phyloP scores from a whole-genome alignment of 35 echinoderm and acorn worm species.

The Eucidaris tribuloides region DNA sequence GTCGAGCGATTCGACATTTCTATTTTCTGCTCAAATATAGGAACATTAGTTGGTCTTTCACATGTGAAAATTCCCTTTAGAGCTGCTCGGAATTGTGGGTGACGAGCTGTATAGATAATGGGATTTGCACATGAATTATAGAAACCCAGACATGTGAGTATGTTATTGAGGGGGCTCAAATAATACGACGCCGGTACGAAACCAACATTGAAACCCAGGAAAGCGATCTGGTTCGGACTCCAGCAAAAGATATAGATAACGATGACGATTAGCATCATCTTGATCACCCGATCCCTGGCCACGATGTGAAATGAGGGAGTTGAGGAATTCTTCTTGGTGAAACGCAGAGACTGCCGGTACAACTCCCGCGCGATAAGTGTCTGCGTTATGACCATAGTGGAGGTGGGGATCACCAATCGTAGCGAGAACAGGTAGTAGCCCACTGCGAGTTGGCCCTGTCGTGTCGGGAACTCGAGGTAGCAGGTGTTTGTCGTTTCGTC shows the following conservation, averaged over 20 bases:
- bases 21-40: slow-evolving; percentile 13
- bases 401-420: not conserved
- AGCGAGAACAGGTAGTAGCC: not conserved
- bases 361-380: not conserved
- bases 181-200: not conserved
- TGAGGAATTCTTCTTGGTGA: not conserved
- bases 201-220: slow-evolving; percentile 7
- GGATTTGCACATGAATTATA: slow-evolving; percentile 12
- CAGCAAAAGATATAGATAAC: not conserved
- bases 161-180: not conserved
- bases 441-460: not conserved
- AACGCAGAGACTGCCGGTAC: not conserved
- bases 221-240: not conserved
- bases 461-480: not conserved
- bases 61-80: not conserved
- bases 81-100: not conserved
- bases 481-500: not conserved
- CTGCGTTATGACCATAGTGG: not conserved
- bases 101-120: not conserved
- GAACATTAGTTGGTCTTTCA: too few relatives aligned
- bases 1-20: too few relatives aligned
- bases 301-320: not conserved
- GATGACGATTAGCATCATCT: slow-evolving; percentile 8
- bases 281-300: not conserved
- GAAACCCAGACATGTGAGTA: not conserved